Evolutionary conservation across 2,797 vertebrate species (phyloP).

Genomic region (Epinephelus coioides): DNA sequence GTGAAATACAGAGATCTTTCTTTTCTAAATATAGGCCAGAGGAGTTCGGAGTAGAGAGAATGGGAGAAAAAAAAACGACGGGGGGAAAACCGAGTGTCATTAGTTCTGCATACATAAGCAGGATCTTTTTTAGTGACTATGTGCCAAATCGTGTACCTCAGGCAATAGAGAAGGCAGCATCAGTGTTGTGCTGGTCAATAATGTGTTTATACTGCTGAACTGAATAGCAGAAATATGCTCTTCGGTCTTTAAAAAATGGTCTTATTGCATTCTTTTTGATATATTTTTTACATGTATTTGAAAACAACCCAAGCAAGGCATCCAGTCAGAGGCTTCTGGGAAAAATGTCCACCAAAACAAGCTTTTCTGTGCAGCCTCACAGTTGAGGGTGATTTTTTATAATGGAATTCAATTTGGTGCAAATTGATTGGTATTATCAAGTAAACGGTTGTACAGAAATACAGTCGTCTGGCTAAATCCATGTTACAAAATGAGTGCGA

Average conservation of each 20-base stretch:
- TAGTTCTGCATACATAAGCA: slow-evolving; percentile 70
- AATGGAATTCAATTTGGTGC: slow-evolving; percentile 36
- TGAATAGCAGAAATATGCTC: slow-evolving; percentile 14
- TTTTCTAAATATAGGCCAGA: slow-evolving; percentile 58
- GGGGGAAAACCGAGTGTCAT: slow-evolving; percentile 42
- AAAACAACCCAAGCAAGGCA: background rate
- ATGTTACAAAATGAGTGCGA: slow-evolving; percentile 34
- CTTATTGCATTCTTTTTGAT: background rate
- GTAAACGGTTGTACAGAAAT: slow-evolving; percentile 25
- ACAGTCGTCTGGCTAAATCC: slow-evolving; percentile 23
- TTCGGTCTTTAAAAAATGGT: slow-evolving; percentile 5
- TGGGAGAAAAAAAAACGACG: slow-evolving; percentile 3
- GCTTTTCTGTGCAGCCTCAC: slow-evolving; percentile 11
- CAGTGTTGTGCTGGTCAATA: slow-evolving; percentile 39
- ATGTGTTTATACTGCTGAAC: slow-evolving; percentile 34
- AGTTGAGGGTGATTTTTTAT: slow-evolving; percentile 24
- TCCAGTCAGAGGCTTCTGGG: background rate
- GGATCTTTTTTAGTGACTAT: slow-evolving; percentile 54
- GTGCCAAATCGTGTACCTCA: slow-evolving; percentile 51
- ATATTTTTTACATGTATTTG: background rate
- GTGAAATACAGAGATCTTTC: slow-evolving; percentile 22
- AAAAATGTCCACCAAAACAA: background rate
- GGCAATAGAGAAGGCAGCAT: slow-evolving; percentile 16
- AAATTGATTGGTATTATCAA: slow-evolving; percentile 41
- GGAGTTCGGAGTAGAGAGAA: slow-evolving; percentile 39